Base-by-base conservation (phyloP, 2,888 invertebrate species). In the Ophion obscuratus region DNA sequence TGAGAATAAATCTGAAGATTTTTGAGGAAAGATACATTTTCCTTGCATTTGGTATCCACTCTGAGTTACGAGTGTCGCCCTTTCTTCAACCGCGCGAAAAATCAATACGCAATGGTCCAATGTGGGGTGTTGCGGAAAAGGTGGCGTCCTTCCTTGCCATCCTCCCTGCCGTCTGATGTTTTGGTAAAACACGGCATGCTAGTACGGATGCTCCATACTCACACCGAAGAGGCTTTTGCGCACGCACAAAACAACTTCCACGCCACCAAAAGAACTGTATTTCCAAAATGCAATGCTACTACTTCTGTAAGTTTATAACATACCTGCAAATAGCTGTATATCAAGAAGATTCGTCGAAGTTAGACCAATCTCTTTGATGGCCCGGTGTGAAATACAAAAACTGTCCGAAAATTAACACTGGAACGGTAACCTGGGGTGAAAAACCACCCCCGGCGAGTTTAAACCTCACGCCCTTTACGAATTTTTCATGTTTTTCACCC, bases 21-120 rank as follows among this genome's bases (percentile, higher is more conserved):
- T 90, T 91, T 79, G 90, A 88, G 84, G 86, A 92, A 88, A 90
- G 90, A 89, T 92, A 91, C 94, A 94, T 94, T 90, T 90, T 92
- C 88, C 85, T 86, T 83, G 88, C 87, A 88, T 86, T 85, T 57
- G 81, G 81, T 81, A 82, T 83, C 87, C 87, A 87, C 85, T 80
- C 88, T 76, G 85, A 86, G 67, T 76, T 62, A 87, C 87, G 84
- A 88, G 86, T 81, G 87, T 75, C 76, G 53, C 40, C 59, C 75
- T 83, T 85, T 88, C 85, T 83, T 84, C 71, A 67, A 79, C 86
- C 88, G 85, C 83, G 27, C 59, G 87, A 81, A 90, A 88, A 91
- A 92, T 92, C 92, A 91, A 92, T 92, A 92, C 31, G 31, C 87
- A 85, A 89, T 90, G 89, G n/a, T 75, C 89, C 89, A 89, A 88